These are phyloP conservation scores for Tipula unca DNA, from an alignment of 2,888 invertebrate species.

Conservation along the genomic window DNA sequence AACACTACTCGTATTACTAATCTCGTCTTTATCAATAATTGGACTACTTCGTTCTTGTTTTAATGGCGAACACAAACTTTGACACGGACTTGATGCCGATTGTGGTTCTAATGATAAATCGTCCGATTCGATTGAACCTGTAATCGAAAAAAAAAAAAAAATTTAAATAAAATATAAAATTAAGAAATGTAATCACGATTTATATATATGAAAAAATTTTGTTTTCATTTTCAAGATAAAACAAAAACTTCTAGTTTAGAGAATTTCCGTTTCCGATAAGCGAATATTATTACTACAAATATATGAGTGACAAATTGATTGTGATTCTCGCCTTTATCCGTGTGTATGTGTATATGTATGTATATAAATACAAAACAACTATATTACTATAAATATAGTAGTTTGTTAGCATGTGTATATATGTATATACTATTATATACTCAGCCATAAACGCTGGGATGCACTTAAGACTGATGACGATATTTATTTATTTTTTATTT, in stretches of 20 bases:
- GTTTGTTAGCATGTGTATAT: neutral
- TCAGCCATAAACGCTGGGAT: neutral
- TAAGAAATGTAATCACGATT: neutral
- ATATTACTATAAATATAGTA: neutral
- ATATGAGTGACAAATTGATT: neutral
- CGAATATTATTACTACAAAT: neutral
- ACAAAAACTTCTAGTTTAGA: neutral
- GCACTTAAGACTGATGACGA: neutral
- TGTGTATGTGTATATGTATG: neutral
- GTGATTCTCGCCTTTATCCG: neutral
- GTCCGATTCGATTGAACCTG: conserved; percentile 73
- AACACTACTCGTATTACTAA: conserved; percentile 58
- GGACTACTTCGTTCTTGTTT: conserved; percentile 60
- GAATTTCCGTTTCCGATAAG: conserved; percentile 14
- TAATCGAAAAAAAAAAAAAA: conserved; percentile 30
- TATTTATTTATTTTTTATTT: neutral
- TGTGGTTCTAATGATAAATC: conserved; percentile 61
- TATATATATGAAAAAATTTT: neutral
- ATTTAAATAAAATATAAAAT: neutral
- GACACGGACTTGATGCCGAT: conserved; percentile 43
- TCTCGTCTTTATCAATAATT: conserved; percentile 60
- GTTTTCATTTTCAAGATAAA: neutral
- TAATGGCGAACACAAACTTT: conserved; percentile 48
- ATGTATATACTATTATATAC: no score
- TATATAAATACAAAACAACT: neutral